Percentiles rank a stretch among this genome's conserved stretches.
phyloP scores from a whole-genome alignment of 2,797 vertebrate species.

The Dendrocincla fuliginosa region DNA sequence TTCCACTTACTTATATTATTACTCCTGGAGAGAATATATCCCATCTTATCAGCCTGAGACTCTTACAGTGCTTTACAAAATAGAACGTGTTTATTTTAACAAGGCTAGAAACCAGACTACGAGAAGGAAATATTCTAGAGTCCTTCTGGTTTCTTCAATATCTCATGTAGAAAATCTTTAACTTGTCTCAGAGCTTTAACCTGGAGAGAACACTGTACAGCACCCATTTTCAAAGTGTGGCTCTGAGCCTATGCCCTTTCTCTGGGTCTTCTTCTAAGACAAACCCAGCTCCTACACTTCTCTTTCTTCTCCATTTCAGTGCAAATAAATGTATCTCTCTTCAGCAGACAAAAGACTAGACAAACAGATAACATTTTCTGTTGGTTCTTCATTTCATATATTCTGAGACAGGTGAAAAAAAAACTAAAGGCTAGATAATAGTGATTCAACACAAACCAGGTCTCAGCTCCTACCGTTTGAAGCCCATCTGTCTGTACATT shows the following conservation, averaged over 20 bases:
- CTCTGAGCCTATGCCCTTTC: not conserved
- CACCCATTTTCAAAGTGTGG: not conserved
- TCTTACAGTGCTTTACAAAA: not conserved
- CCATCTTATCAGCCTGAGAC: not conserved
- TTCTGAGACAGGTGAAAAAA: not conserved
- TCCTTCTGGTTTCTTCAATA: not conserved
- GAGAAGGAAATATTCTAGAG: not conserved
- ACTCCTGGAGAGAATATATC: not conserved
- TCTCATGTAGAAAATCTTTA: not conserved
- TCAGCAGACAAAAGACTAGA: not conserved
- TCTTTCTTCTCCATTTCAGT: not conserved
- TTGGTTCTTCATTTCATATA: not conserved
- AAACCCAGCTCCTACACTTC: not conserved
- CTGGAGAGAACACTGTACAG: not conserved
- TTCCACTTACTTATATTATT: not conserved
- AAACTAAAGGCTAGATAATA: not conserved
- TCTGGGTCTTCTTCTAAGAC: not conserved
- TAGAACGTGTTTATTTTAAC: not conserved
- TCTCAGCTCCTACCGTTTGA: not conserved
- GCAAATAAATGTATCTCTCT: not conserved
- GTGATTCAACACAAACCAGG: not conserved
- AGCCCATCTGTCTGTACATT: not conserved
- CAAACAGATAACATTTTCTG: not conserved
- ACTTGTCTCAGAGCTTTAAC: not conserved
- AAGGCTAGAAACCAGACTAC: not conserved